Percentiles rank a stretch among this genome's conserved stretches.
Conservation (phyloP, 1,140 invertebrate species). For the Panagrolaimus sp. region DNA sequence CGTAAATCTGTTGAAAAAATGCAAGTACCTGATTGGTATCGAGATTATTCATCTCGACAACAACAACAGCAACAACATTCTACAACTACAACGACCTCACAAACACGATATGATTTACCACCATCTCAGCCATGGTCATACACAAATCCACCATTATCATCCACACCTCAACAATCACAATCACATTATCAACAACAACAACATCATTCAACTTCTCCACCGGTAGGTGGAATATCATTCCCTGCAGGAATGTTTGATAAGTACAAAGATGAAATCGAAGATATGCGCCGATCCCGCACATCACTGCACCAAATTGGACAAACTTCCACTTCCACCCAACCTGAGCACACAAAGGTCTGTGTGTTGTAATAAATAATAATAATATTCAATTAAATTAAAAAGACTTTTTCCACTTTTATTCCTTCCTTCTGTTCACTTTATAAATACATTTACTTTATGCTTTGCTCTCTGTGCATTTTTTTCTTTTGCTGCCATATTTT, state of each 20-base stretch:
- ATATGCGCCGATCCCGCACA: constrained; percentile 47
- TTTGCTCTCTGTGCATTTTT: constrained; percentile 20
- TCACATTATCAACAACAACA: neutral
- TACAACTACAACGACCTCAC: neutral
- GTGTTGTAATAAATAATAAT: constrained; percentile 37
- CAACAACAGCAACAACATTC: neutral
- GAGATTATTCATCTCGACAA: constrained; percentile 33
- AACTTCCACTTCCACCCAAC: constrained; percentile 19
- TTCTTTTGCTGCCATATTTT: constrained; percentile 25
- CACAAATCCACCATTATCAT: constrained; percentile 12
- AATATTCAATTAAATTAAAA: no score
- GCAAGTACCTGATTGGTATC: constrained; percentile 55
- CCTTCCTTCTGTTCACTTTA: no score
- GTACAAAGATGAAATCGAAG: constrained; percentile 56
- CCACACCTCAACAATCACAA: neutral
- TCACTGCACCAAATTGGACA: constrained; percentile 51
- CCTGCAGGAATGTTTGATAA: constrained; percentile 58
- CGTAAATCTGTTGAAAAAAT: constrained; percentile 54
- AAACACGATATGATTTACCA: neutral
- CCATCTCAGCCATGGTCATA: constrained; percentile 8
- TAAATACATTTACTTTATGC: neutral
- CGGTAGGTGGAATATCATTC: constrained; percentile 48
- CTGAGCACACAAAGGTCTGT: constrained; percentile 56
- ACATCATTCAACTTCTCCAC: constrained; percentile 22
- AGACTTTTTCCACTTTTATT: no score